Evolutionary conservation across 2,797 vertebrate genomes (phyloP), one percentile per base, ranked within the genome.

Genomic region (Urosaurus nigricauda): DNA sequence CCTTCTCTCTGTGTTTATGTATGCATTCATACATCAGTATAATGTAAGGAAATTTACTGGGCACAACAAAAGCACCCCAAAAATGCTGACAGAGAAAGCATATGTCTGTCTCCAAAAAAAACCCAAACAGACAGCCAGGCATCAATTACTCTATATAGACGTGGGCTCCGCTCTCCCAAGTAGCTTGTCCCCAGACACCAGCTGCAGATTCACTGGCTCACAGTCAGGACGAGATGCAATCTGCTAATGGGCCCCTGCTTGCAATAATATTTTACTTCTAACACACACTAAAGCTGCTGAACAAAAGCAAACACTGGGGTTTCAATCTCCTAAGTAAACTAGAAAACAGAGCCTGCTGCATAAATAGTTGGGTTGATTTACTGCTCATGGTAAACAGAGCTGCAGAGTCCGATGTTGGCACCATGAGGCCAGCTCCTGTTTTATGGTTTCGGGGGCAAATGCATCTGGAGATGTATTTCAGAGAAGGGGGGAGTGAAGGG

Each of bases 271-370:
- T 96, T 96, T 95, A 94, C 92, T 91, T 92, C 94, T 90, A 91
- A 93, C 82, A 90, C 74, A 91, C 93, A 94, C 92, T 89, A 94
- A 96, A 94, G 74, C 93, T 94, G 92, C 90, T 87, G 92, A 96
- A 92, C 89, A 96, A 96, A 96, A 95, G 37, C 84, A 95, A 96
- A 95, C 94, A 94, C 84, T 80, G 51, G 86, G 87, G 63, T 90
- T 96, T 95, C 95, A 96, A 96, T 94, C 93, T 90, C 93, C 70
- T 93, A 95, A 92, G 94, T 88, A 96, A 94, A 94, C 94, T 90
- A 94, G 92, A 94, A 90, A 47, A 95, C 93, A 32, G 74, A 93
- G 84, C 37, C 65, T 2, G 51, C 83, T 91, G 79, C 63, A 87
- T 91, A 92, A 92, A 94, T 47, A 91, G 79, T 14, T 84, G 88